phyloP scores from a whole-genome alignment of 2,888 invertebrate genomes.

The Idaea aversata region DNA sequence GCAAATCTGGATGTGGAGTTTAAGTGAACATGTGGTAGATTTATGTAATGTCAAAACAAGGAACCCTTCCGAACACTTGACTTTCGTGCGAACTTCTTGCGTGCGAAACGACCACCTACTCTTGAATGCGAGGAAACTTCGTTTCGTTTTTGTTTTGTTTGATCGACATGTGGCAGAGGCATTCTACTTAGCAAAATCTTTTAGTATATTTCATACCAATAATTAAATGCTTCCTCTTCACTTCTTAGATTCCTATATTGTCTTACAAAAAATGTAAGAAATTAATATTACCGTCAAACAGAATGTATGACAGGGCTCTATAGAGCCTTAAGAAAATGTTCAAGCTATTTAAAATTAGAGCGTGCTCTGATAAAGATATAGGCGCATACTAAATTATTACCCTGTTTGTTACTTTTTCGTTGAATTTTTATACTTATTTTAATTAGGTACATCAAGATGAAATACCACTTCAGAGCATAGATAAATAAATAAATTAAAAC shows the following conservation, averaged over 20 bases:
- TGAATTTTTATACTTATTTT: no score
- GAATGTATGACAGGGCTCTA: background rate
- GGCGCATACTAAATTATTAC: background rate
- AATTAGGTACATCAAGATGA: no score
- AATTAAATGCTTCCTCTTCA: background rate
- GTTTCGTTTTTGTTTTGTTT: background rate
- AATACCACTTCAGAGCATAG: no score
- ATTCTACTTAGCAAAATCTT: background rate
- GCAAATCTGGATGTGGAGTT: conserved; percentile 37
- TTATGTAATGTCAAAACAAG: conserved; percentile 37
- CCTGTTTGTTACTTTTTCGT: no score
- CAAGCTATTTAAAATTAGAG: background rate
- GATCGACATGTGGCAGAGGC: background rate
- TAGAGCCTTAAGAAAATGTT: background rate
- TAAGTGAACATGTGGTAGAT: conserved; percentile 27
- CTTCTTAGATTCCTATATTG: no score
- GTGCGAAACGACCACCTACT: no score
- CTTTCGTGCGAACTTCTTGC: no score
- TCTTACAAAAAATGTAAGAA: no score
- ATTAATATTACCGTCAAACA: no score
- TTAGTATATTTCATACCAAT: background rate
- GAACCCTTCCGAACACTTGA: conserved; percentile 34
- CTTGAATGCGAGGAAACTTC: conserved; percentile 8
- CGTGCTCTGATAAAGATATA: background rate
- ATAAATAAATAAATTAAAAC: no score